phyloP scores from a whole-genome alignment of 2,113 vertebrate genomes.

The human (Homo sapiens) region GRCh38 chr3:136148501-136149000 shows the following conservation, averaged over 20 bases:
- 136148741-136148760: slow-evolving; percentile 39
- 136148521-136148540: neutral
- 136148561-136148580: slow-evolving; percentile 24
- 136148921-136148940: slow-evolving; percentile 99
- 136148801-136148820: slow-evolving; percentile 51
- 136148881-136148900: slow-evolving; percentile 81
- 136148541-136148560: neutral
- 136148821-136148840: slow-evolving; percentile 72
- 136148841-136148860: slow-evolving; percentile 69
- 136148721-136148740: slow-evolving; percentile 35
- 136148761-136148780: neutral
- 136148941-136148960: slow-evolving; percentile 94
- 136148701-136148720: slow-evolving; percentile 59
- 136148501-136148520: neutral
- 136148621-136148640: slow-evolving; percentile 27
- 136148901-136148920: slow-evolving; percentile 89
- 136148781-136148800: slow-evolving; percentile 44
- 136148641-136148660: slow-evolving; percentile 9
- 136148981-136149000: slow-evolving; percentile 92
- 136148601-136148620: neutral
- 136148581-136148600: neutral
- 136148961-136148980: slow-evolving; percentile 93
- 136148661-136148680: slow-evolving; percentile 1
- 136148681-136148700: slow-evolving; percentile 38
- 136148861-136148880: slow-evolving; percentile 67